Evolutionary conservation across 2,888 invertebrate genomes (phyloP), one percentile per base, ranked within the genome.

Genomic region (Emmelina monodactyla): DNA sequence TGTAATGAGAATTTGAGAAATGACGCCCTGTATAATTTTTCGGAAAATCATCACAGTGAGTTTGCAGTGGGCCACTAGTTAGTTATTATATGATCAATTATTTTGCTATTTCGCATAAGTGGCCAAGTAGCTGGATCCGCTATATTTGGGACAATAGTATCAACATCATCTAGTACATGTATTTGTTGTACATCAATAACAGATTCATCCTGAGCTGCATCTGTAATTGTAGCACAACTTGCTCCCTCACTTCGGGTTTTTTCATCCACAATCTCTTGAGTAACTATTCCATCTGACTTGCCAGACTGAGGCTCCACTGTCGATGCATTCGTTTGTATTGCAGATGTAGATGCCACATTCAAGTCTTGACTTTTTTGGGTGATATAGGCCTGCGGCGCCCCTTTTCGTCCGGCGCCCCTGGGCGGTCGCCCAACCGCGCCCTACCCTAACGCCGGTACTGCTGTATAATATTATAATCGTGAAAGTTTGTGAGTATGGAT

Each of bases 331-430:
- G 28, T 37, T 37, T 42, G 37, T 39, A 37, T 41, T 47, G 16
- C 39, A 43, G 41, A 43, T 43, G 43, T 43, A 43, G 38, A 42
- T 37, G 40, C 32, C 37, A 42, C 35, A 38, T 42, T 43, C 22
- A 39, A 22, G 37, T 44, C 40, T 37, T 42, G 31, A 38, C 38
- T 39, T 43, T 41, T 42, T 39, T 42, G 38, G 40, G 34, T 40
- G 36, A 40, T 44, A 38, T 44, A 42, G n/a, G n/a, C n/a, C n/a
- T n/a, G n/a, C n/a, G n/a, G n/a, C n/a, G n/a, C n/a, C n/a, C n/a
- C n/a, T n/a, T n/a, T n/a, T n/a, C n/a, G n/a, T n/a, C n/a, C n/a
- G n/a, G n/a, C n/a, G n/a, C n/a, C n/a, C n/a, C n/a, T n/a, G n/a
- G n/a, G n/a, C n/a, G n/a, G n/a, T n/a, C n/a, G n/a, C n/a, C n/a